Conservation (phyloP, 2,113 vertebrate species). For the Ailuropoda melanoleuca region DNA sequence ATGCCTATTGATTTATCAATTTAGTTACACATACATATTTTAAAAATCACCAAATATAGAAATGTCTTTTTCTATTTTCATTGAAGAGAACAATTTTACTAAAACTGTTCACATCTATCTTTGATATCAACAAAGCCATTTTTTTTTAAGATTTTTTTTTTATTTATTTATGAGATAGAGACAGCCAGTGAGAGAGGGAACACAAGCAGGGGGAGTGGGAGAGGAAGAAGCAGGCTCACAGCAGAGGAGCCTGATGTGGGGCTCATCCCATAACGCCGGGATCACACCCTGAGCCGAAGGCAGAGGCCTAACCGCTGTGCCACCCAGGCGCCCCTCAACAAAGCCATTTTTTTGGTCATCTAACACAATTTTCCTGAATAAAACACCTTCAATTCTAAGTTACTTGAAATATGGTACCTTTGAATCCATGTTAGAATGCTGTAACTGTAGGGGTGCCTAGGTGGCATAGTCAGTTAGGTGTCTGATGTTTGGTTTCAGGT, state of each 20-base stretch:
- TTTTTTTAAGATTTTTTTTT: too few relatives aligned
- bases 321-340: too few relatives aligned
- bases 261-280: too few relatives aligned
- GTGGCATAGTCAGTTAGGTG: not conserved
- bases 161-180: too few relatives aligned
- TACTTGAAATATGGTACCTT: not conserved
- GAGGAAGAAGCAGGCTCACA: too few relatives aligned
- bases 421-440: slow-evolving; percentile 3
- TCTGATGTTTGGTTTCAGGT: not conserved
- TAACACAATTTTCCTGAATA: slow-evolving; percentile 2
- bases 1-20: not conserved
- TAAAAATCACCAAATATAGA: not conserved
- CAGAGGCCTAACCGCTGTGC: too few relatives aligned
- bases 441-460: not conserved
- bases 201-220: too few relatives aligned
- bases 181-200: too few relatives aligned
- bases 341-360: not conserved
- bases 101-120: not conserved
- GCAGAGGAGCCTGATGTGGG: too few relatives aligned
- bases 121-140: not conserved
- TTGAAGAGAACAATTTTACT: not conserved
- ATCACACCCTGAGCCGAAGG: too few relatives aligned
- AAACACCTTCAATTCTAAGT: not conserved
- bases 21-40: not conserved
- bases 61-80: not conserved